A percentile compares a stretch with the other conserved stretches of the same genome.
Evolutionary conservation across 2,888 invertebrate genomes (phyloP).

Genomic region (Ypsolopha scabrella): DNA sequence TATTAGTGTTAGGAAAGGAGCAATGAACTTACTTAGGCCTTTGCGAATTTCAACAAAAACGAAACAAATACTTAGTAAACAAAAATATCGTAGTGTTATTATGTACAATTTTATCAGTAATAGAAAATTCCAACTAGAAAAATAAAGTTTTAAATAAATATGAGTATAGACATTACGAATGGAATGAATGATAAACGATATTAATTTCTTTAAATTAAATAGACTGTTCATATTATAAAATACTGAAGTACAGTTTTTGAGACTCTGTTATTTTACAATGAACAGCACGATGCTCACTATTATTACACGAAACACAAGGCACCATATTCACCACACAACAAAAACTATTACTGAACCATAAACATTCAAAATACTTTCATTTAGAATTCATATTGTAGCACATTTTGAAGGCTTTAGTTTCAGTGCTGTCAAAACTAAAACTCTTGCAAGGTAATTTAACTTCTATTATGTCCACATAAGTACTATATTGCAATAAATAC

Average conservation of each 20-base stretch:
- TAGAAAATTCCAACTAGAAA: neutral
- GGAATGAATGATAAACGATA: constrained; percentile 1
- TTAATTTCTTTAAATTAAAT: neutral
- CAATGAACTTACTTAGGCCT: neutral
- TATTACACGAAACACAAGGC: neutral
- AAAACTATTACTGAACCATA: neutral
- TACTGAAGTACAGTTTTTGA: neutral
- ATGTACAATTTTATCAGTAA: neutral
- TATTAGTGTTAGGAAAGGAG: neutral
- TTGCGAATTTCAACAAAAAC: neutral
- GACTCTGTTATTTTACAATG: neutral
- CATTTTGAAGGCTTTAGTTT: too few species aligned
- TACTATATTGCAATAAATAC: too few species aligned
- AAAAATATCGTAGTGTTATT: neutral
- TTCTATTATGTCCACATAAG: too few species aligned
- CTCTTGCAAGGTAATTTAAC: too few species aligned
- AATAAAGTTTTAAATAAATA: constrained; percentile 1
- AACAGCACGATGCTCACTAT: neutral
- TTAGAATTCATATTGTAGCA: too few species aligned
- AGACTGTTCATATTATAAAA: neutral
- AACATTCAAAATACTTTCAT: too few species aligned
- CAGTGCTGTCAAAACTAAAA: too few species aligned
- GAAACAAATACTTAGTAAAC: neutral
- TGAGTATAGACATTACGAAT: neutral
- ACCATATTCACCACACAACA: neutral